phyloP scores from a whole-genome alignment of 2,113 vertebrate genomes.

The Hystrix cristata region DNA sequence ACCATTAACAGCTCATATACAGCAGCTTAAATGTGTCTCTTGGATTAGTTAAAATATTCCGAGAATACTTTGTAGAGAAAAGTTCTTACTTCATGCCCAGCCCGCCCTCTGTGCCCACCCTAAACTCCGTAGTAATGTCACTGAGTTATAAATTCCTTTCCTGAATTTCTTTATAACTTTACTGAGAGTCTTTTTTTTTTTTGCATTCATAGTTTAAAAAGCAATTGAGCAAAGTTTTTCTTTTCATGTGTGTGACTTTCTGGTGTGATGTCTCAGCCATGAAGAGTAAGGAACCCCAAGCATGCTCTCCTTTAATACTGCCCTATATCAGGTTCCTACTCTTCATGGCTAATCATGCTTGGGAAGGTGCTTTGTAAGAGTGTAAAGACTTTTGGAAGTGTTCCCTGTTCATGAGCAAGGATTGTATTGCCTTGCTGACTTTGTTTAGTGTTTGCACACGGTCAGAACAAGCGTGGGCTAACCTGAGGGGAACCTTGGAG shows the following conservation, averaged over 20 bases:
- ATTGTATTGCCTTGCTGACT: rapidly evolving
- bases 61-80: background rate
- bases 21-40: background rate
- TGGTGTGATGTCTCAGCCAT: background rate
- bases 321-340: too few species aligned
- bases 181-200: background rate
- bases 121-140: background rate
- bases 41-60: background rate
- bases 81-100: background rate
- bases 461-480: background rate
- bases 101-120: rapidly evolving
- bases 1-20: background rate
- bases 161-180: background rate
- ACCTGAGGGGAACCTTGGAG: background rate
- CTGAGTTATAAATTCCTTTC: background rate
- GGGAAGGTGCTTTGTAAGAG: background rate
- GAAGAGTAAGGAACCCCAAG: too few species aligned
- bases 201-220: background rate
- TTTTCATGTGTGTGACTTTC: background rate
- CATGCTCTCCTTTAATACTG: too few species aligned
- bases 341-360: background rate
- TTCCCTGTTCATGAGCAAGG: background rate
- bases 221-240: background rate
- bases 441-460: rapidly evolving
- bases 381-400: background rate